Base-by-base conservation (phyloP, 2,113 vertebrate species). In the Orthonyx spaldingii region DNA sequence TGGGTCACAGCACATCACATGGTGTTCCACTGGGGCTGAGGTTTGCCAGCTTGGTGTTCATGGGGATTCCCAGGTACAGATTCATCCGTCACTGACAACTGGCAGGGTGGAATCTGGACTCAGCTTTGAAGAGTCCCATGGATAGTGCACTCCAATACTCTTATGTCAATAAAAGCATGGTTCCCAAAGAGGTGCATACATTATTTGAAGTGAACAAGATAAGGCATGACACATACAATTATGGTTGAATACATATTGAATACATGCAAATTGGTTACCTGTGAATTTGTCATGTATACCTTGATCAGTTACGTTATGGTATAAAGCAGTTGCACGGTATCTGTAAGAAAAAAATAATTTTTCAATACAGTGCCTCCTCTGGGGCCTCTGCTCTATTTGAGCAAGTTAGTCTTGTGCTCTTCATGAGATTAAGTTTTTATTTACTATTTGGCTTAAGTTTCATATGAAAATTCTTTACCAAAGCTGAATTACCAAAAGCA, bases 11-110 rank as follows among this genome's bases (percentile, higher is more conserved):
- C 37, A 46, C 2, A 10, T 1, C 49, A 23, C 42, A 28, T 0
- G 0, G 21, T 0, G 0, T 27, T 66, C 37, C 0, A 2, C 17
- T 10, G 15, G 8, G 12, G 24, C 10, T 52, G 61, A 52, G 35
- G 4, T 32, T 60, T 8, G 11, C 50, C 46, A 55, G 33, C 46
- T 32, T 1, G 0, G 9, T 47, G 44, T 3, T 60, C 55, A 3
- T 46, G 52, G 47, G 35, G 30, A 42, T 7, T 59, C 35, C 30
- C 49, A 28, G 9, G 41, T 35, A 32, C 26, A 27, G 22, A 37
- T n/a, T 46, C 39, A 55, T 13, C 47, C 1, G 0, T 2, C 53
- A 30, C 1, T 49, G 32, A 59, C 53, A 59, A 57, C 66, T 80
- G 66, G 27, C 61, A 44, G 2, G 9, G 24, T 71, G 77, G 61